Conservation (phyloP, 2,797 vertebrate species). For the Aviceda cuculoides region DNA sequence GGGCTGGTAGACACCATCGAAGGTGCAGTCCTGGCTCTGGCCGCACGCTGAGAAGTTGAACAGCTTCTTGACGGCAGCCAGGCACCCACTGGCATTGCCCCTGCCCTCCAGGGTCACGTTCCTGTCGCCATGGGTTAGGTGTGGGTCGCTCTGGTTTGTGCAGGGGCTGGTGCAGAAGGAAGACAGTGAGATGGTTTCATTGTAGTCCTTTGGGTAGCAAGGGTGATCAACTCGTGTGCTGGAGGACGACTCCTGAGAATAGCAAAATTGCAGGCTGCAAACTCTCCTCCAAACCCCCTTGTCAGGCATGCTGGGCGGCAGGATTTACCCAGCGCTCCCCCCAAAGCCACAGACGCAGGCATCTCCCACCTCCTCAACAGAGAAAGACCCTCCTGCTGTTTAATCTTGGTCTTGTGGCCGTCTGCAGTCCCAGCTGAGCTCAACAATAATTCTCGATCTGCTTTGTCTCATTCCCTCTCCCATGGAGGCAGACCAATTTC, state of each 20-base stretch:
- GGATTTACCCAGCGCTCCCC: background rate
- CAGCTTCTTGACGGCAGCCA: conserved; percentile 72
- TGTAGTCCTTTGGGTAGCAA: conserved; percentile 79
- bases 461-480: background rate
- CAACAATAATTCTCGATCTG: background rate
- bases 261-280: background rate
- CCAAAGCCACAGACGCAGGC: accelerated
- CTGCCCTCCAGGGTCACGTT: conserved; percentile 72
- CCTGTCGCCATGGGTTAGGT: background rate
- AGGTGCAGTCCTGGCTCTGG: conserved; percentile 76
- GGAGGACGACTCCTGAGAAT: background rate
- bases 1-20: conserved; percentile 81
- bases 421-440: background rate
- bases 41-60: conserved; percentile 78
- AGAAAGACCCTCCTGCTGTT: background rate
- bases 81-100: conserved; percentile 73
- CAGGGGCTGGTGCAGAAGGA: conserved; percentile 78
- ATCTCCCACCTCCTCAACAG: background rate
- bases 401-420: background rate
- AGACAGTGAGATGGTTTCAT: background rate
- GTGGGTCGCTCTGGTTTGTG: background rate
- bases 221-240: conserved; percentile 66
- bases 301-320: accelerated
- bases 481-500: background rate
- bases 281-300: background rate